phyloP scores from a whole-genome alignment of 2,888 invertebrate species.

The Protodeltote pygarga region DNA sequence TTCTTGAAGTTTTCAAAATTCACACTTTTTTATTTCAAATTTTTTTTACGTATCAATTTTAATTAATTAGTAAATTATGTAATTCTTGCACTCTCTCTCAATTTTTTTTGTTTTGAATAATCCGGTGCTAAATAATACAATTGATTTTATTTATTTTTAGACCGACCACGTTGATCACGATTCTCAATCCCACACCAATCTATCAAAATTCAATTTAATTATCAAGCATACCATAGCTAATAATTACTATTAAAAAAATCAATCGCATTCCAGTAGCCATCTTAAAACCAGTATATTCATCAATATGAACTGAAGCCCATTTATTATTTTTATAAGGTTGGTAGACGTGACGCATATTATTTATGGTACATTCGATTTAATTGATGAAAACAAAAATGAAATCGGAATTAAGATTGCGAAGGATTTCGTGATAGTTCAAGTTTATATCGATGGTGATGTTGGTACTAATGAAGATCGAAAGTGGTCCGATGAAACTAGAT shows the following conservation, averaged over 20 bases:
- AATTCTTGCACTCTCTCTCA: no score
- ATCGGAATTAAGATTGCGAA: constrained; percentile 7
- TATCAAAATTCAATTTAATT: constrained; percentile 28
- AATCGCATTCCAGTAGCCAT: constrained; percentile 33
- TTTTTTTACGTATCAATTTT: no score
- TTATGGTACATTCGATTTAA: constrained; percentile 37
- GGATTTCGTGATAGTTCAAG: neutral
- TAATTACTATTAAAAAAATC: constrained; percentile 35
- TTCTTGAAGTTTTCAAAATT: constrained; percentile 19
- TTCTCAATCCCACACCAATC: constrained; percentile 15
- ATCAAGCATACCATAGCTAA: constrained; percentile 13
- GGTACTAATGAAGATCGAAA: no score
- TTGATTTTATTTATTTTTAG: neutral
- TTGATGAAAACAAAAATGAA: constrained; percentile 43
- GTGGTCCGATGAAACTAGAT: no score
- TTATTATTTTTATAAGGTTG: constrained; percentile 41
- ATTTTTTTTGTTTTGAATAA: no score
- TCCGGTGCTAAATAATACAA: no score
- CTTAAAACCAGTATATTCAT: constrained; percentile 23
- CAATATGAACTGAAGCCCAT: constrained; percentile 32
- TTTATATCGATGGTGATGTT: neutral
- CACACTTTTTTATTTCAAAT: constrained; percentile 20
- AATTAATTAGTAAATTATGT: no score
- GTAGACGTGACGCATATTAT: constrained; percentile 31
- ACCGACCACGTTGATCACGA: constrained; percentile 2